Base-by-base conservation (phyloP, 2,797 vertebrate genomes). In the Acridotheres tristis region DNA sequence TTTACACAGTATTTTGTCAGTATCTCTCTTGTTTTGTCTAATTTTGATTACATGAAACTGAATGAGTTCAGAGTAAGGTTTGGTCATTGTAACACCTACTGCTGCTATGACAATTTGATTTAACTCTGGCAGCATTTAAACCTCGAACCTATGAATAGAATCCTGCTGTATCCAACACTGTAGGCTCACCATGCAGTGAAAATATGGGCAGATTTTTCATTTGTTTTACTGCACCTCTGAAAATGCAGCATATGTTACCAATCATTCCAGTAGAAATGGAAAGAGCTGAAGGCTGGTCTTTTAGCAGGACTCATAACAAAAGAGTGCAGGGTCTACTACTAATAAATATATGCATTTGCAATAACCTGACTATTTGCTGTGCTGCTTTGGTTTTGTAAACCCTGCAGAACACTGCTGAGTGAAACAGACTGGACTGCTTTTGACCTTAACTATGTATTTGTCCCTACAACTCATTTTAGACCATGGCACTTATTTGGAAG, bases 311-410 rank as follows among this genome's bases (percentile, higher is more conserved):
- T 72, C 40, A 10, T 13, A 89, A 54, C 19, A 45, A 36, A 45
- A 47, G 22, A 66, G 2, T 10, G 13, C 20, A 63, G 20, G 10
- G 34, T 57, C 34, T 80, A 8, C 18, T 42, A 48, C 32, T 50
- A 55, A 59, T 10, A 82, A 74, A 77, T 10, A 62, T 0, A 55
- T 0, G 8, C 13, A 62, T 40, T 53, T 85, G 47, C 48, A 92
- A n/a, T 47, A n/a, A 47, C 22, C 32, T 75, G 29, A 53, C 30
- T 65, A 38, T 65, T 43, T 43, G 34, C 23, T 36, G n/a, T 13
- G 72, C 34, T 83, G 61, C 58, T 69, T 77, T 81, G 48, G 26
- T 62, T 88, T 48, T 81, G 59, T 26, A 92, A 95, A 65, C 16
- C 5, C 57, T 6, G 1, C 18, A 63, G 34, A 91, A 73, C 30